Evolutionary conservation across 2,888 invertebrate genomes (phyloP).

Genomic region (Nowickia ferox): DNA sequence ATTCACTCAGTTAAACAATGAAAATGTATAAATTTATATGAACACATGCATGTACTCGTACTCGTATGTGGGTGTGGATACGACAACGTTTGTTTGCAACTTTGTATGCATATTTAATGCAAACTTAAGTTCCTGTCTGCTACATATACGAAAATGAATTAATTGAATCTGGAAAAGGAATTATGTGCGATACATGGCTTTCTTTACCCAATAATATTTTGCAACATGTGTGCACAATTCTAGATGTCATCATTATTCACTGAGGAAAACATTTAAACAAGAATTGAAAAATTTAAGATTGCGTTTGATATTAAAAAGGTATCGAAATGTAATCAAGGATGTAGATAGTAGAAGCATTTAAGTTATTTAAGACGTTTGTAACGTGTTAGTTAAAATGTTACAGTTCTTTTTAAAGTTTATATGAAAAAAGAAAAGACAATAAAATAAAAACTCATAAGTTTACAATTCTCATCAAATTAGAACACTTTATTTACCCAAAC

Average conservation of each 20-base stretch:
- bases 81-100: not conserved
- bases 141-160: not conserved
- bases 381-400: not conserved
- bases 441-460: too few species aligned
- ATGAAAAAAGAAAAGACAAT: too few species aligned
- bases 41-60: not conserved
- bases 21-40: conserved; percentile 3
- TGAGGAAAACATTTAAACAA: conserved; percentile 29
- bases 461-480: too few species aligned
- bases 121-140: conserved; percentile 8
- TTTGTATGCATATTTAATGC: conserved; percentile 5
- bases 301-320: not conserved
- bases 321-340: not conserved
- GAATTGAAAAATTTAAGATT: conserved; percentile 19
- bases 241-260: conserved; percentile 39
- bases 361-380: not conserved
- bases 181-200: conserved; percentile 10
- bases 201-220: conserved; percentile 7
- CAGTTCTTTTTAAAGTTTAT: too few species aligned
- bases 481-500: too few species aligned
- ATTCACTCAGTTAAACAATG: conserved; percentile 49
- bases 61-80: conserved; percentile 4
- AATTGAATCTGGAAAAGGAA: conserved; percentile 33
- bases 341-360: not conserved
- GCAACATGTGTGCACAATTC: conserved; percentile 44